A percentile compares a stretch with the other conserved stretches of the same genome.
Conservation (phyloP, 2,113 vertebrate species). For the Callochromis pleurospilus region DNA sequence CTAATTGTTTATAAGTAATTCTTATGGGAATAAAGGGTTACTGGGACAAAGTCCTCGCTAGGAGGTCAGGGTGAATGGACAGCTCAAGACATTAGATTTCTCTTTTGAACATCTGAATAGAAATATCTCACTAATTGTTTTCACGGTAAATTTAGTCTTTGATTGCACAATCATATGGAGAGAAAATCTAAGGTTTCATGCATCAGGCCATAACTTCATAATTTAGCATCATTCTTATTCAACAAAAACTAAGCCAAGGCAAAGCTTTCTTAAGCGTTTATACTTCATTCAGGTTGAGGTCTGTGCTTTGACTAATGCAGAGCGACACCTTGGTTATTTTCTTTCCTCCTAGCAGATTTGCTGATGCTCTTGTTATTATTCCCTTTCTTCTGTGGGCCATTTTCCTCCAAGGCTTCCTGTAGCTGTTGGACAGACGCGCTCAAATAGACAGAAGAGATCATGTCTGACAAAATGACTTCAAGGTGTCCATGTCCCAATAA, state of each 20-base stretch:
- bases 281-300: background rate
- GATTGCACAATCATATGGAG: background rate
- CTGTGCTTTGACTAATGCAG: background rate
- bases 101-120: background rate
- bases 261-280: background rate
- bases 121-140: background rate
- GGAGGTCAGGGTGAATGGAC: background rate
- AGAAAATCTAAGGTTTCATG: background rate
- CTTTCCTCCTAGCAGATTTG: background rate
- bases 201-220: background rate
- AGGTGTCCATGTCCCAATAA: background rate
- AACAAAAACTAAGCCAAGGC: background rate
- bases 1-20: background rate
- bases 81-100: background rate
- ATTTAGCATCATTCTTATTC: background rate
- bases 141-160: background rate
- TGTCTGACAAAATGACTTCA: background rate
- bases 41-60: background rate
- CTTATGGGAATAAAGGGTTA: background rate
- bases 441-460: background rate
- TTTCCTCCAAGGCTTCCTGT: background rate
- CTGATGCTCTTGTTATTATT: background rate
- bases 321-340: rapidly evolving
- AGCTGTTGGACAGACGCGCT: background rate
- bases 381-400: background rate